Base-by-base conservation (phyloP, 2,888 invertebrate genomes). In the Achlya flavicornis region DNA sequence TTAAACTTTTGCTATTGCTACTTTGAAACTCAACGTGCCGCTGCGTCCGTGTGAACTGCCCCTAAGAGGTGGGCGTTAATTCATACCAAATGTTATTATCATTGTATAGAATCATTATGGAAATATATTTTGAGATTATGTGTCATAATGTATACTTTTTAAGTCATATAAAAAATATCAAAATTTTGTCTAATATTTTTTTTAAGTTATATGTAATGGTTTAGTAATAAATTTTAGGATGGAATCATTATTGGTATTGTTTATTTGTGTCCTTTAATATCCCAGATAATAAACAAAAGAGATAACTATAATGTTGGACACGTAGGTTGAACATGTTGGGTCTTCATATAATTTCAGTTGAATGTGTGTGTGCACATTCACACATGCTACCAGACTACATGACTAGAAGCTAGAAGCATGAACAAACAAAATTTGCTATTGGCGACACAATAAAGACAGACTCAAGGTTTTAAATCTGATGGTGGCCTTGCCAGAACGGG, bases 111-210 rank as follows among this genome's bases (percentile, higher is more conserved):
- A 80, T 80, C 74, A 75, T 75, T 79, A 76, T 72, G 66, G 74
- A 74, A 83, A 78, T 86, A 83, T 89, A 86, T 88, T 89, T 89
- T 89, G 91, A 91, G 89, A 91, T 90, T 89, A 88, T 77, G 85
- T 87, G 87, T 87, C 87, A 77, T 85, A 82, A 81, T 76, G 81
- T 79, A 69, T 76, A 77, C 64, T 73, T 73, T 46, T 74, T 78
- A 78, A 73, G 76, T 76, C 73, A 80, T 84, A 77, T 78, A 78
- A 78, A 26, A 78, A 73, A 70, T 68, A 77, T 69, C 76, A 63
- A 63, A 66, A 64, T 63, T 79, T 83, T 84, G 81, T 83, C 78
- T 80, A 79, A 77, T 60, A 60, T 79, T 81, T 87, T 86, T 83
- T 89, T 85, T 87, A 87, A 84, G 85, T 89, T 90, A 87, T 82